These are phyloP conservation scores for Falcunculus frontatus DNA, from an alignment of 2,113 vertebrate species.

Conservation along the genomic window DNA sequence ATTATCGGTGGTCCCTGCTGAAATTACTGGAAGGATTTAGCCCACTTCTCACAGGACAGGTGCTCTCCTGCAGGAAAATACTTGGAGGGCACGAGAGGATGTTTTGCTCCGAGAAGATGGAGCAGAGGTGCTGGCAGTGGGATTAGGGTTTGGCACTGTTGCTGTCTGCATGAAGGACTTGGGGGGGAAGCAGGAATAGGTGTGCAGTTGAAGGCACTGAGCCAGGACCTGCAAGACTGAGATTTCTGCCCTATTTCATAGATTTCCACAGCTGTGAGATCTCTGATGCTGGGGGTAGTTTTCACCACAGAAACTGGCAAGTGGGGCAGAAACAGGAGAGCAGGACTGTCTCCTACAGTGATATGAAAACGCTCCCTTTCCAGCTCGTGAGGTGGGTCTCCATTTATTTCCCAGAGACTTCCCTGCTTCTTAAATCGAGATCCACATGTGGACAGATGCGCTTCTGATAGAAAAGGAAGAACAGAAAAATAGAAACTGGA, in stretches of 20 bases:
- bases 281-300: not conserved
- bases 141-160: not conserved
- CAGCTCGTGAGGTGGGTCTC: not conserved
- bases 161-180: not conserved
- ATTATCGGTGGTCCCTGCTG: not conserved
- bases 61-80: not conserved
- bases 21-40: not conserved
- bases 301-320: not conserved
- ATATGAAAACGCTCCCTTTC: not conserved
- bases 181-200: not conserved
- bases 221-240: not conserved
- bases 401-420: not conserved
- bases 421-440: not conserved
- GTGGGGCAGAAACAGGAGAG: not conserved
- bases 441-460: not conserved
- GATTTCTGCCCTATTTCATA: not conserved
- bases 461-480: not conserved
- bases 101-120: not conserved
- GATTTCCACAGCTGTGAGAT: accelerated
- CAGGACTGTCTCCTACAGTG: not conserved
- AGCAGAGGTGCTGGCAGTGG: not conserved
- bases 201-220: not conserved
- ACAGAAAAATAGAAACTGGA: not conserved
- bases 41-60: not conserved
- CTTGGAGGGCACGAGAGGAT: not conserved